Base-by-base conservation (phyloP, 1,140 invertebrate genomes). In the Sminthurides bifidus region DNA sequence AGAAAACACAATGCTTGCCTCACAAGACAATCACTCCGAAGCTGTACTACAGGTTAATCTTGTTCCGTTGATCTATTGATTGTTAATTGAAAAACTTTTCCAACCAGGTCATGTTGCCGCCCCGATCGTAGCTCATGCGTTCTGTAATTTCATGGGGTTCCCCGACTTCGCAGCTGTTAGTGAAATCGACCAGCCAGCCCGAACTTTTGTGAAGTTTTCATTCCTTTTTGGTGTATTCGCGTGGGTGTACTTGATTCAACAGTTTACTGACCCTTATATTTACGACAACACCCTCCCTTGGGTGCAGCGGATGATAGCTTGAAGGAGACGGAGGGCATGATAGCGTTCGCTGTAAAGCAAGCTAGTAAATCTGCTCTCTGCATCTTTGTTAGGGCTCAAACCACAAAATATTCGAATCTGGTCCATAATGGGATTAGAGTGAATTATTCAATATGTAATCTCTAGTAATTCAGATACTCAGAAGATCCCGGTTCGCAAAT, bases 111-210 rank as follows among this genome's bases (percentile, higher is more conserved):
- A 95, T 69, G 79, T 94, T 66, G 74, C 83, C 17, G 87, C 90
- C 10, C 84, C 88, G n/a, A 80, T 94, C 60, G 68, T 90, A 12
- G 89, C 82, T 5, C 92, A 95, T 70, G 83, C 87, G 2, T 93
- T 95, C 70, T 96, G 92, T 70, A 95, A 96, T 73, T 84, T 90
- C 69, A 94, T 96, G 87, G 92, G 92, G 24, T 85, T 95, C 66
- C 92, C 92, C 0, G 87, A 93, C 69, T 76, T 95, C 59, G 74
- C 75, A 2, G 87, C 91, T 69, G 74, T 94, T 2, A 68, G 78
- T 38, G 76, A 78, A 21, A 83, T 84, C 66, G 76, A 80, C 51
- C 72, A 79, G 26, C 74, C 77, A 5, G 64, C 76, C 19, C 78
- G 85, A 62, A 76, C 78, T 52, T 70, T 79, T 12, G 70, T 83